phyloP scores from a whole-genome alignment of 1,140 invertebrate genomes.

The Daktulosphaira vitifoliae region DNA sequence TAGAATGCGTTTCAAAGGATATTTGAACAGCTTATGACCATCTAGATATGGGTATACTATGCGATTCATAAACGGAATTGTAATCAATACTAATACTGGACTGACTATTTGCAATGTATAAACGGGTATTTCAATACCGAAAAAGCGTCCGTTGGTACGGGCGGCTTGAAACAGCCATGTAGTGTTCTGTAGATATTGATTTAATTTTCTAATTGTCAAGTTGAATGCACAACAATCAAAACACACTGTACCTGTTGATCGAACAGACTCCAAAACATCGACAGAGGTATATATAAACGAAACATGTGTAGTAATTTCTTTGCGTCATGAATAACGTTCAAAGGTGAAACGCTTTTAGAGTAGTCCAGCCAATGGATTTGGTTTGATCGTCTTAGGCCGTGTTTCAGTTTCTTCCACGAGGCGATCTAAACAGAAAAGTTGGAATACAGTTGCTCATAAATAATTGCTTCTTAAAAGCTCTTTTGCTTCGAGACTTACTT shows the following conservation, averaged over 20 bases:
- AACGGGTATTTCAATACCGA: conserved; percentile 48
- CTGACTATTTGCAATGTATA: conserved; percentile 80
- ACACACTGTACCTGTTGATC: conserved; percentile 58
- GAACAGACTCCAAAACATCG: conserved; percentile 80
- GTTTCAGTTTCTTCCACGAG: neutral
- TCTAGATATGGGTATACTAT: conserved; percentile 53
- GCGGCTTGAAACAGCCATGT: conserved; percentile 32
- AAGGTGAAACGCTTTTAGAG: conserved; percentile 59
- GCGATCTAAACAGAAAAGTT: neutral
- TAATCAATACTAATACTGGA: conserved; percentile 69
- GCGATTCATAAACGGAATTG: conserved; percentile 79
- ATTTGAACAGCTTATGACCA: conserved; percentile 44
- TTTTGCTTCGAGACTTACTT: neutral
- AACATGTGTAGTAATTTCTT: conserved; percentile 63
- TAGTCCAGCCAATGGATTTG: conserved; percentile 68
- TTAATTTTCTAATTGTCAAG: no score
- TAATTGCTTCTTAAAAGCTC: no score
- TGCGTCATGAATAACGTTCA: conserved; percentile 59
- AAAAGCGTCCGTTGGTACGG: conserved; percentile 65
- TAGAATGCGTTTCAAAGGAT: conserved; percentile 64
- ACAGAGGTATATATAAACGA: conserved; percentile 68
- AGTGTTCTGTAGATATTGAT: conserved; percentile 19
- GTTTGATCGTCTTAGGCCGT: no score
- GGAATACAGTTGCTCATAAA: no score
- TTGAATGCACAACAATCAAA: neutral